Percentiles rank a stretch among this genome's conserved stretches.
Evolutionary conservation across 2,113 vertebrate genomes (phyloP).

Genomic region (Atractosteus spatula): DNA sequence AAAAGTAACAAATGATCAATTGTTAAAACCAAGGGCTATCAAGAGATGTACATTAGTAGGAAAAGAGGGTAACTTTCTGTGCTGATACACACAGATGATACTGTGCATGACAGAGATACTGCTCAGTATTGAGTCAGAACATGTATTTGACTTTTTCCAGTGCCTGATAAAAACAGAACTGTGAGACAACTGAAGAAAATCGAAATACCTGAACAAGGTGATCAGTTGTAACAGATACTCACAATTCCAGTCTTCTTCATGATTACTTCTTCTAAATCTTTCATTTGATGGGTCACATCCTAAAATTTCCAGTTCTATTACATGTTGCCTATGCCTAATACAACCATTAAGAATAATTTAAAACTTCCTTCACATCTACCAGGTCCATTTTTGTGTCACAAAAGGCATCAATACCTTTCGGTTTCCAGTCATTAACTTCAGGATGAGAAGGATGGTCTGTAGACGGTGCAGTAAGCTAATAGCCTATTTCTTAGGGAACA

Average conservation of each 20-base stretch:
- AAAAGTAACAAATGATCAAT: constrained; percentile 34
- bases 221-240: background rate
- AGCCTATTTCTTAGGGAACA: background rate
- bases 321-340: background rate
- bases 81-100: too few relatives aligned
- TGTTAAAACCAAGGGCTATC: constrained; percentile 27
- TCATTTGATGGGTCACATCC: background rate
- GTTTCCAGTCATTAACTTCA: constrained; percentile 10
- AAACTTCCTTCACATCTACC: too few relatives aligned
- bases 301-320: constrained; percentile 2
- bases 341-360: constrained; percentile 4
- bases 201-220: constrained; percentile 23
- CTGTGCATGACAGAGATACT: too few relatives aligned
- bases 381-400: background rate
- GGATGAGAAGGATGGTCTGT: background rate
- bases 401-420: constrained; percentile 1
- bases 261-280: background rate
- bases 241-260: background rate
- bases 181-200: constrained; percentile 9
- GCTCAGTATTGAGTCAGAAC: background rate
- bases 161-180: constrained; percentile 20
- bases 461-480: background rate
- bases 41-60: constrained; percentile 22
- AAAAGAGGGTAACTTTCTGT: constrained; percentile 10
- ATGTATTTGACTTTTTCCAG: constrained; percentile 34